Percentiles rank a stretch among this genome's conserved stretches.
Evolutionary conservation across 53 echinoderm and acorn worm species (phyloP).

Genomic region (Holothuria scabra): DNA sequence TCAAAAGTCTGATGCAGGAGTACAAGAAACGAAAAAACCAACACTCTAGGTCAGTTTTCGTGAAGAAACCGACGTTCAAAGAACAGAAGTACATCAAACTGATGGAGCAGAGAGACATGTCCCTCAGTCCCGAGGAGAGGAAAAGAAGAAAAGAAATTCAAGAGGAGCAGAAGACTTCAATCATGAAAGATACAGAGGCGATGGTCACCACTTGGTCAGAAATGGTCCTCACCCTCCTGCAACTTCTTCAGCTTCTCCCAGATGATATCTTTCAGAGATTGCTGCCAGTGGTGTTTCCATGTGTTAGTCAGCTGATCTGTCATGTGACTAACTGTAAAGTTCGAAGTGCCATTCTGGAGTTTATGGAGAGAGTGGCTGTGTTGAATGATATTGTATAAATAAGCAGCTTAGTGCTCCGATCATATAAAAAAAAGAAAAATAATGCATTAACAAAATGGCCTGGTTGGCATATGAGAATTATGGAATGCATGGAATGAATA

Average conservation of each 20-base stretch:
- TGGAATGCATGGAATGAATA: too few species aligned
- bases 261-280: slow-evolving; percentile 80
- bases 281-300: slow-evolving; percentile 88
- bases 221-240: slow-evolving; percentile 94
- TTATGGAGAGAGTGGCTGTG: slow-evolving; percentile 92
- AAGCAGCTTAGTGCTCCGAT: too few species aligned
- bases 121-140: slow-evolving; percentile 73
- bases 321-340: slow-evolving; percentile 86
- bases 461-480: too few species aligned
- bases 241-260: slow-evolving; percentile 86
- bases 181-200: slow-evolving; percentile 80
- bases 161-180: slow-evolving; percentile 81
- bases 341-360: slow-evolving; percentile 88
- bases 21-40: slow-evolving; percentile 92
- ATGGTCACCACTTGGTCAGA: slow-evolving; percentile 90
- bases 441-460: too few species aligned
- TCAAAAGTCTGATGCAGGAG: slow-evolving; percentile 99
- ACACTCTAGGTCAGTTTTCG: slow-evolving; percentile 91
- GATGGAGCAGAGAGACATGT: slow-evolving; percentile 55
- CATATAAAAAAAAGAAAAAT: too few species aligned
- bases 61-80: slow-evolving; percentile 97
- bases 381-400: slow-evolving; percentile 76
- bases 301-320: slow-evolving; percentile 88
- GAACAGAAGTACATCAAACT: slow-evolving; percentile 85
- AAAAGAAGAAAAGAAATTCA: slow-evolving; percentile 89